Conservation (phyloP, 2,888 invertebrate genomes). For the Pemphredon lugubris region DNA sequence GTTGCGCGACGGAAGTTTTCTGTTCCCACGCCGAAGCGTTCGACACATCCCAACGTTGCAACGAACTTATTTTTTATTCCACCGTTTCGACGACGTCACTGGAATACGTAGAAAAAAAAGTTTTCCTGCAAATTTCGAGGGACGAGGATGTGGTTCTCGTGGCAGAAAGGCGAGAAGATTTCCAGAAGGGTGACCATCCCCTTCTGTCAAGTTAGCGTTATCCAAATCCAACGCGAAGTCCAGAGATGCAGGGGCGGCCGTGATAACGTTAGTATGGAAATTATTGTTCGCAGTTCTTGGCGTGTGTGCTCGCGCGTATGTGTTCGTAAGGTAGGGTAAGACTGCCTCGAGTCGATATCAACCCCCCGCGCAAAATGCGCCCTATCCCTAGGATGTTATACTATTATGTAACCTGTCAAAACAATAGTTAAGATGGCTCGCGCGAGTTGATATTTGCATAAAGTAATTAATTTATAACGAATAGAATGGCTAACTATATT, state of each 20-base stretch:
- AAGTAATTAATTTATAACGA: not conserved
- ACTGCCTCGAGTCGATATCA: slow-evolving; percentile 50
- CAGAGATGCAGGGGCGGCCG: slow-evolving; percentile 58
- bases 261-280: slow-evolving; percentile 75
- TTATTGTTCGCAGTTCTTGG: slow-evolving; percentile 66
- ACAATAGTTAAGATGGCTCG: not conserved
- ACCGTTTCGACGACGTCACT: slow-evolving; percentile 7
- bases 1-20: too few relatives aligned
- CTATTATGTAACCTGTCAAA: slow-evolving; percentile 1
- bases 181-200: slow-evolving; percentile 60
- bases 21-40: too few relatives aligned
- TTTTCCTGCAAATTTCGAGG: slow-evolving; percentile 34
- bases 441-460: not conserved
- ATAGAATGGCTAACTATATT: too few relatives aligned
- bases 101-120: slow-evolving; percentile 17
- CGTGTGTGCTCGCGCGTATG: slow-evolving; percentile 9
- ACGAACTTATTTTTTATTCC: not conserved
- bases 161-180: slow-evolving; percentile 57
- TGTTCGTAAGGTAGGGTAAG: slow-evolving; percentile 28
- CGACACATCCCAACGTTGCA: too few relatives aligned
- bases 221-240: slow-evolving; percentile 75
- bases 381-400: slow-evolving; percentile 19
- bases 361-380: slow-evolving; percentile 31
- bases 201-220: slow-evolving; percentile 73
- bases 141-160: slow-evolving; percentile 49